Conservation (phyloP, 2,113 vertebrate genomes). For the Zosterops borbonicus region DNA sequence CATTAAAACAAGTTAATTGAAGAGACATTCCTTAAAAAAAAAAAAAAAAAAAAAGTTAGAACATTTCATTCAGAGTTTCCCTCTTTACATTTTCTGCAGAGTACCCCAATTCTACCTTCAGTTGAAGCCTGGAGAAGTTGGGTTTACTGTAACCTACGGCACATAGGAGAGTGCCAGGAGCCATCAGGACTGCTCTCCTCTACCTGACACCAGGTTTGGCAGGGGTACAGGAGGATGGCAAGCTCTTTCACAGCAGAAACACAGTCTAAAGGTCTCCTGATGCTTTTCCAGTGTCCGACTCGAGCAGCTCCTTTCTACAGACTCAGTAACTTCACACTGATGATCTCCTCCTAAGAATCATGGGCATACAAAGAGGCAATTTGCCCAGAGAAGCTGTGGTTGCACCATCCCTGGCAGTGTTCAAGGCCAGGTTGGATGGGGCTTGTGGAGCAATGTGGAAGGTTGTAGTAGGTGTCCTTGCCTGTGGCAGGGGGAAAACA, state of each 20-base stretch:
- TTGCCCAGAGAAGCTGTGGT: background rate
- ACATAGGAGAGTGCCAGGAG: background rate
- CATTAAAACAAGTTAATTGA: constrained; percentile 46
- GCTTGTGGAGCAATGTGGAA: background rate
- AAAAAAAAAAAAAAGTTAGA: background rate
- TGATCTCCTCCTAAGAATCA: background rate
- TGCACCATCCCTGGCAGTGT: background rate
- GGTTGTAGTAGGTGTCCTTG: background rate
- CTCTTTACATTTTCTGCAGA: background rate
- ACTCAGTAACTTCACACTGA: background rate
- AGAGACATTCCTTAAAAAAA: background rate
- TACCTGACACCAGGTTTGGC: background rate
- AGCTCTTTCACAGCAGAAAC: background rate
- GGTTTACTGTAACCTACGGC: background rate
- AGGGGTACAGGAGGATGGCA: fast-evolving
- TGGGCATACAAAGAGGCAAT: background rate
- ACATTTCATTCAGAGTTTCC: background rate
- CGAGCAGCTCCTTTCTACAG: background rate
- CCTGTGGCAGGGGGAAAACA: background rate
- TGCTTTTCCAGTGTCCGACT: background rate
- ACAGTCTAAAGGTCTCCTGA: background rate
- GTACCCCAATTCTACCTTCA: background rate
- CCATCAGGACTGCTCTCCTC: background rate
- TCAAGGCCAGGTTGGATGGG: background rate
- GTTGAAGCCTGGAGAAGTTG: background rate